Evolutionary conservation across 2,113 vertebrate species (phyloP).

Genomic region (Campylorhamphus procurvoides): DNA sequence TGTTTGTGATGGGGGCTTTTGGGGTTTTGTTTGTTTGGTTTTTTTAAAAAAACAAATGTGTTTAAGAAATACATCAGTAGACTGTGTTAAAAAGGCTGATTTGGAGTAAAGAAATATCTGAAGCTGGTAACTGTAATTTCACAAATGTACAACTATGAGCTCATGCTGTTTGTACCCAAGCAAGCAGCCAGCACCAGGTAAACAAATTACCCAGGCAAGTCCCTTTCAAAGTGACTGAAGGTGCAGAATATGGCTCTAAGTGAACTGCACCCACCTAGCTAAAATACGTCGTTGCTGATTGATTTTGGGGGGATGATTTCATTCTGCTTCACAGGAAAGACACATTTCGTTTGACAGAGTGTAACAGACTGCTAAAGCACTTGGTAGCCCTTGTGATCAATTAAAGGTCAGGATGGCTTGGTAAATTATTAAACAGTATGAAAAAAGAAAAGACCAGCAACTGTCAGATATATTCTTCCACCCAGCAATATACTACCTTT

Average conservation of each 20-base stretch:
- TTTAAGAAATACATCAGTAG: neutral
- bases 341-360: slow-evolving; percentile 4
- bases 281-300: neutral
- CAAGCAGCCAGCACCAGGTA: neutral
- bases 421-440: slow-evolving; percentile 57
- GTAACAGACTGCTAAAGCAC: slow-evolving; percentile 46
- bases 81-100: neutral
- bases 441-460: slow-evolving; percentile 16
- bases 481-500: neutral
- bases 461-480: neutral
- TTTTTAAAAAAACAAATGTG: neutral
- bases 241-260: neutral
- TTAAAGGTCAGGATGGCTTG: slow-evolving; percentile 39
- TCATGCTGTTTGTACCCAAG: neutral
- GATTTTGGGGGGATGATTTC: slow-evolving; percentile 17
- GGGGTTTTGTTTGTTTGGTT: too few species aligned
- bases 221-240: neutral
- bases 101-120: neutral
- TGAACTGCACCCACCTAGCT: neutral
- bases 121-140: neutral
- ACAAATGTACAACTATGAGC: neutral
- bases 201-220: neutral
- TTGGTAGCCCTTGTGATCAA: slow-evolving; percentile 54
- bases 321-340: slow-evolving; percentile 44
- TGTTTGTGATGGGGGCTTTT: neutral